Evolutionary conservation across 2,113 vertebrate species (phyloP), one percentile per base, ranked within the genome.

Genomic region (Pagrus major): DNA sequence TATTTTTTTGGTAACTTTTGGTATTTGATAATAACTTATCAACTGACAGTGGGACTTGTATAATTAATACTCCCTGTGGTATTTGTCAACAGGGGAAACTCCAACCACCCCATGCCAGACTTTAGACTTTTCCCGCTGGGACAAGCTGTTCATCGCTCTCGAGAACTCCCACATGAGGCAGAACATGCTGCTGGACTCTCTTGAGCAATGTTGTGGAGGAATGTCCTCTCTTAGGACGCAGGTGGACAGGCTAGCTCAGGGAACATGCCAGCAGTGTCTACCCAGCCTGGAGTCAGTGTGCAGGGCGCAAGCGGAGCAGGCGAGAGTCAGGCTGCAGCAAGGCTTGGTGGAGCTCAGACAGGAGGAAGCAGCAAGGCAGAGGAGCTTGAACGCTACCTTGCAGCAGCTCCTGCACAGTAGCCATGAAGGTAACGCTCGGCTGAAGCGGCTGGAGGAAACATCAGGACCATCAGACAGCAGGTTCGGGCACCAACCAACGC

Each of bases 121-220:
- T 47, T 77, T 39, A 54, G 96, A 96, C 41, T 81, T 93, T 78
- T 93, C 95, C 0, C 92, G 92, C 75, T 99, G 97, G 98, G 96
- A 99, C 93, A 97, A 96, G 84, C 95, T 98, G 61, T 98, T 99
- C 90, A 95, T 95, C 52, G 94, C 96, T 92, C 92, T 98, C 42
- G 98, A 99, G 91, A 93, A 98, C 94, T 97, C 96, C 0, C 95
- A 97, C 88, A 97, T 97, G 97, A 95, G 95, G 68, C 95, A 98
- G 91, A 95, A 94, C 89, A 96, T 96, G 94, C 91, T 99, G 87
- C 92, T 97, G 85, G 95, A 97, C 61, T 92, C 94, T 1, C 56
- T 93, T 44, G 95, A 96, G 0, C 92, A 93, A 18, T 95, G 49
- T 89, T 95, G 71, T 76, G 88, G 52, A 60, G 84, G 52, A 92